These are phyloP conservation scores for Isichthys henryi DNA, from an alignment of 2,113 vertebrate species.

Conservation along the genomic window DNA sequence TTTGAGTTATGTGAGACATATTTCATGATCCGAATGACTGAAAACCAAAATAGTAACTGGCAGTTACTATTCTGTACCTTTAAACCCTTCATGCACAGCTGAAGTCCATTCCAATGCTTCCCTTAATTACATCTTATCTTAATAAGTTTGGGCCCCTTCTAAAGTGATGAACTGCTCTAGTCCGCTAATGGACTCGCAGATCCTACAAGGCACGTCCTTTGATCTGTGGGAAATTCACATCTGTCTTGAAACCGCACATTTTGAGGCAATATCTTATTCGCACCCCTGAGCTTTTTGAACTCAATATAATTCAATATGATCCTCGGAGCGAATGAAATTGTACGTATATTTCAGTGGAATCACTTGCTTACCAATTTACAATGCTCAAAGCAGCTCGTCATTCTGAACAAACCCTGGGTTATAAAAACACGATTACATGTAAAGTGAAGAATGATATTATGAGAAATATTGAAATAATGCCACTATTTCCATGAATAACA, in stretches of 20 bases:
- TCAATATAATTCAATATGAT: slow-evolving; percentile 8
- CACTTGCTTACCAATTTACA: neutral
- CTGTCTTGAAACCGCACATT: neutral
- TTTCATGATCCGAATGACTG: neutral
- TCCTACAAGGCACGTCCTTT: neutral
- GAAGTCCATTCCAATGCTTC: neutral
- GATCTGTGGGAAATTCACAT: neutral
- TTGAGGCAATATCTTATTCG: neutral
- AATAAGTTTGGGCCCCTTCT: neutral
- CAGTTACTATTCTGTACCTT: neutral
- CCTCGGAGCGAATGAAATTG: neutral
- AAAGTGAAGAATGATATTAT: neutral
- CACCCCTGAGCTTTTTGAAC: neutral
- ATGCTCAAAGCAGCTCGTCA: neutral
- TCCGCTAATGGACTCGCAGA: neutral
- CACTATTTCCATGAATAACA: slow-evolving; percentile 2
- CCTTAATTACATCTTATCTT: slow-evolving; percentile 10
- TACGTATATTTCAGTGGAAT: neutral
- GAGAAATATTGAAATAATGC: neutral
- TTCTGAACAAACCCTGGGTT: neutral
- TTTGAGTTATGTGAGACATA: neutral
- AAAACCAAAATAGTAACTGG: neutral
- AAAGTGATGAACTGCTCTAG: slow-evolving; percentile 3
- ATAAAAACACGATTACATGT: slow-evolving; percentile 8
- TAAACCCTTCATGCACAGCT: neutral